phyloP scores from a whole-genome alignment of 2,888 invertebrate genomes.

The Diaperis boleti region DNA sequence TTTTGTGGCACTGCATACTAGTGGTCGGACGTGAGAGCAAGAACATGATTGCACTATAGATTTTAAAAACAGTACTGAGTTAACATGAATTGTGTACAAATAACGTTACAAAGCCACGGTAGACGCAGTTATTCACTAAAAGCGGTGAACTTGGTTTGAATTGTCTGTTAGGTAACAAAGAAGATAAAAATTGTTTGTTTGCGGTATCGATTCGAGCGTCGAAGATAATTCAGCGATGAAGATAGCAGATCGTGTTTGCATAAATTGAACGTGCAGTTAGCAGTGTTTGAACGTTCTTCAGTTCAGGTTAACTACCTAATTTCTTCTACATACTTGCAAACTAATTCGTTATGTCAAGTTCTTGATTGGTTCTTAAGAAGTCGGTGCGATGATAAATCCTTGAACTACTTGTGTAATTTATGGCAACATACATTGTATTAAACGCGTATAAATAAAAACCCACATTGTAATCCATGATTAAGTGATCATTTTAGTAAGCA shows the following conservation, averaged over 20 bases:
- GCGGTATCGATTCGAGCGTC: background rate
- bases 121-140: constrained; percentile 16
- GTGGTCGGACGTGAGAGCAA: constrained; percentile 36
- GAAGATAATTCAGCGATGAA: background rate
- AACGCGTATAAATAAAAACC: background rate
- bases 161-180: background rate
- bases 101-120: constrained; percentile 8
- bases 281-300: background rate
- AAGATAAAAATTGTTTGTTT: background rate
- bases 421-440: background rate
- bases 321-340: background rate
- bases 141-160: background rate
- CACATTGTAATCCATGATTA: background rate
- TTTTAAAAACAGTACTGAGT: constrained; percentile 24
- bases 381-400: background rate
- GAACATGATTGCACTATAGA: constrained; percentile 34
- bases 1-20: constrained; percentile 24
- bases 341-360: too few species aligned
- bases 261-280: background rate
- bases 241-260: background rate
- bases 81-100: constrained; percentile 28
- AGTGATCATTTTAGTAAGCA: background rate
- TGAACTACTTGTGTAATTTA: background rate
- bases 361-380: background rate
- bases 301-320: background rate